Percentiles rank a stretch among this genome's conserved stretches.
phyloP scores from a whole-genome alignment of 2,113 vertebrate species.

The Pipra filicauda region DNA sequence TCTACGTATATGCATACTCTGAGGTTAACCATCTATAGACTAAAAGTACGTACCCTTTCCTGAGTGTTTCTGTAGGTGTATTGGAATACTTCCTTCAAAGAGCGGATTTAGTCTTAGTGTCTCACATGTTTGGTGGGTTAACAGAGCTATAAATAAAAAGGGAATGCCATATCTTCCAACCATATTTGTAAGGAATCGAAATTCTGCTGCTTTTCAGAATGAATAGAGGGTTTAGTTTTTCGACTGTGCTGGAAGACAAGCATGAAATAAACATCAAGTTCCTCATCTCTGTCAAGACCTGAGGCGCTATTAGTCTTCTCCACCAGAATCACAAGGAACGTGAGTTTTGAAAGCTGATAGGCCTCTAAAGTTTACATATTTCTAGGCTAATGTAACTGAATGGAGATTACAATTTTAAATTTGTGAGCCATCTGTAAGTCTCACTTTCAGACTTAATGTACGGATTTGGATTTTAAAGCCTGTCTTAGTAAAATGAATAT shows the following conservation, averaged over 20 bases:
- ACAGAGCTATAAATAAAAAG: neutral
- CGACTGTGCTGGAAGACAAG: accelerated
- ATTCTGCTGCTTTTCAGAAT: neutral
- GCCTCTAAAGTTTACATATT: neutral
- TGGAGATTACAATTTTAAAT: neutral
- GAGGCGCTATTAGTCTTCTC: neutral
- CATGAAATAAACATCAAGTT: neutral
- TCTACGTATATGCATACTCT: accelerated
- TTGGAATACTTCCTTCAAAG: neutral
- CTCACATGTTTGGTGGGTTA: neutral
- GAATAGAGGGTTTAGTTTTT: neutral
- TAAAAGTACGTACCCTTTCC: neutral
- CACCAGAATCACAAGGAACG: neutral
- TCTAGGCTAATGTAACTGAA: neutral
- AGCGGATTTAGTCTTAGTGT: neutral
- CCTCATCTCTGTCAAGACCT: neutral
- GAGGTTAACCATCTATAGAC: neutral
- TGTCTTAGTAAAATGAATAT: slow-evolving; percentile 13
- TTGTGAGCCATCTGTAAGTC: slow-evolving; percentile 41
- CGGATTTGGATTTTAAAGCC: slow-evolving; percentile 29
- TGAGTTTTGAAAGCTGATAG: neutral
- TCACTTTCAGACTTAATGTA: slow-evolving; percentile 14
- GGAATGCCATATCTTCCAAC: accelerated
- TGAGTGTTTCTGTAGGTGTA: neutral
- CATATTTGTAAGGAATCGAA: neutral